A percentile compares a stretch with the other conserved stretches of the same genome.
Conservation (phyloP, 2,113 vertebrate genomes). For the Rhagologus leucostigma region DNA sequence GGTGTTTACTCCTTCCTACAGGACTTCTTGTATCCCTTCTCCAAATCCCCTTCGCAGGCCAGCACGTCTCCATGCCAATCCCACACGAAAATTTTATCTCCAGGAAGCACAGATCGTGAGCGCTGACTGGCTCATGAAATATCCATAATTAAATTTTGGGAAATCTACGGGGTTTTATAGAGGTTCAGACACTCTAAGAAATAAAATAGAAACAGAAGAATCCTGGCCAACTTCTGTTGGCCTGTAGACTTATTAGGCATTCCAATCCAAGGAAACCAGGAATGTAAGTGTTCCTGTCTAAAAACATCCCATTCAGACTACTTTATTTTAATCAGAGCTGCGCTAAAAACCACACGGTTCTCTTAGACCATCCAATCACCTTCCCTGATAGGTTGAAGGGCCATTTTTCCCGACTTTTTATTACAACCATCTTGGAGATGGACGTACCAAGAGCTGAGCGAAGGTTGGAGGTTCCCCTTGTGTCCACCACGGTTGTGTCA, state of each 20-base stretch:
- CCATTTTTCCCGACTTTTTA: conserved; percentile 51
- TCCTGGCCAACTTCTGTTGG: conserved; percentile 22
- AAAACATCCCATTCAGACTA: conserved; percentile 25
- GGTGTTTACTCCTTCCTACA: background rate
- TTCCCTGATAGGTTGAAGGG: background rate
- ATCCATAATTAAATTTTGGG: background rate
- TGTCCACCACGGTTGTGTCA: background rate
- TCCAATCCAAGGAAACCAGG: background rate
- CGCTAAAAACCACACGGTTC: background rate
- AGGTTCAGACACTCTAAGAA: conserved; percentile 44
- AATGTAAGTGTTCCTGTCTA: conserved; percentile 23
- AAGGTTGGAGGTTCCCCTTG: background rate
- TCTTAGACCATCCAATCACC: background rate
- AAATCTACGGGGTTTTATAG: background rate
- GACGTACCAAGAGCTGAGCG: conserved; percentile 21
- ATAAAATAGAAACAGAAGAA: conserved; percentile 28
- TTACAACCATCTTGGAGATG: conserved; percentile 40
- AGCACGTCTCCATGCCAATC: background rate
- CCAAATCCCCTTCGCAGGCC: background rate
- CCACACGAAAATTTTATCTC: background rate
- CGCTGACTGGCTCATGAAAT: background rate
- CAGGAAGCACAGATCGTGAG: background rate
- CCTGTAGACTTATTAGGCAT: background rate
- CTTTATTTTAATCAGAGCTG: conserved; percentile 38
- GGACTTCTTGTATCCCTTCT: conserved; percentile 29